Evolutionary conservation across 2,888 invertebrate genomes (phyloP).

Genomic region (Tetragonula carbonaria): DNA sequence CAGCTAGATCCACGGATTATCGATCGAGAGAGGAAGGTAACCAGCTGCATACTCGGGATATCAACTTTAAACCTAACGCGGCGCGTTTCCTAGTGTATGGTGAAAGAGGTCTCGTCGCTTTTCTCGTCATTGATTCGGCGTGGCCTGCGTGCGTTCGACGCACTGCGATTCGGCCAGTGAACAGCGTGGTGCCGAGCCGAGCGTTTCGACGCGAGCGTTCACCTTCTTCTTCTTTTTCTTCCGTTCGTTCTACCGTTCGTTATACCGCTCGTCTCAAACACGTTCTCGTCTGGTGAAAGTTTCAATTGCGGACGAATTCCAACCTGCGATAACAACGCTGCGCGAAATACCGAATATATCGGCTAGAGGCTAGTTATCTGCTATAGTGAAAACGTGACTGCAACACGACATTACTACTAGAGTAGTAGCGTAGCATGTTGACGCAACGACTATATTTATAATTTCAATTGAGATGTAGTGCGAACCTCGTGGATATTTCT

Average conservation of each 20-base stretch:
- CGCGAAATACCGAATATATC: no score
- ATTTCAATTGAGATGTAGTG: neutral
- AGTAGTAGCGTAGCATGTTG: no score
- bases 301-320: no score
- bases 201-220: constrained; percentile 5
- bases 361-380: no score
- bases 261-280: no score
- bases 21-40: neutral
- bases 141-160: constrained; percentile 1
- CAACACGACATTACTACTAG: no score
- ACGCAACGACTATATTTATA: neutral
- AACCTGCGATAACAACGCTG: no score
- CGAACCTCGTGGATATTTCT: neutral
- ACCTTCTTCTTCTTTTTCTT: no score
- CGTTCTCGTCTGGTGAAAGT: neutral
- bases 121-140: constrained; percentile 40
- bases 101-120: neutral
- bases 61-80: neutral
- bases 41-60: no score
- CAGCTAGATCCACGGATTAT: constrained; percentile 3
- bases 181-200: constrained; percentile 44
- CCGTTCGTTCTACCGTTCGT: neutral
- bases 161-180: constrained; percentile 44
- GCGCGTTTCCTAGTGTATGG: neutral
- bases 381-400: no score